Conservation (phyloP, 2,113 vertebrate species). For the Tachycineta bicolor region DNA sequence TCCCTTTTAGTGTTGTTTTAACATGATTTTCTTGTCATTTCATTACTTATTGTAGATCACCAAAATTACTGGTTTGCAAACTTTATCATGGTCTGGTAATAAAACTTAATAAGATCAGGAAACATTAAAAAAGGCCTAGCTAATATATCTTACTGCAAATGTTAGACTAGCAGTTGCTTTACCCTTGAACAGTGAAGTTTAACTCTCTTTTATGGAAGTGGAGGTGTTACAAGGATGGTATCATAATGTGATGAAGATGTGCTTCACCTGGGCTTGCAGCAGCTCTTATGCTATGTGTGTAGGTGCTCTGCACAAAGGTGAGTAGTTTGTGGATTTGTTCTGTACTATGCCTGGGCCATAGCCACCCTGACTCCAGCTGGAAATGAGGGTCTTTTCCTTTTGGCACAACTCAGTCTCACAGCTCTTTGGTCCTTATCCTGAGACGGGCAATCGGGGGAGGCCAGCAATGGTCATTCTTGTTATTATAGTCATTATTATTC, state of each 20-base stretch:
- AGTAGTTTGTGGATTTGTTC: neutral
- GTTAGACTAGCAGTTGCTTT: neutral
- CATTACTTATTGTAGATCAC: neutral
- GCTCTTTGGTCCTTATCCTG: neutral
- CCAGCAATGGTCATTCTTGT: neutral
- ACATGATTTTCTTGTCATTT: slow-evolving; percentile 25
- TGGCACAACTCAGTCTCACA: neutral
- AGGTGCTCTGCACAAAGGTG: neutral
- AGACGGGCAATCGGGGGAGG: neutral
- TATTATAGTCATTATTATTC: neutral
- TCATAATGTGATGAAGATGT: neutral
- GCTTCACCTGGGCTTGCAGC: neutral
- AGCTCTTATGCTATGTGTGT: neutral
- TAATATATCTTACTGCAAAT: neutral
- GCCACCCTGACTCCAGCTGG: neutral
- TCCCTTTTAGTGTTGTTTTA: slow-evolving; percentile 14
- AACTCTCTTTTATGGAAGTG: neutral
- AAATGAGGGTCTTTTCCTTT: neutral
- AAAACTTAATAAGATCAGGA: slow-evolving; percentile 21
- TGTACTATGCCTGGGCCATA: neutral
- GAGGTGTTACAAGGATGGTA: neutral
- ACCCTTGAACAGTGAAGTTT: neutral
- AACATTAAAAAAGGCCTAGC: neutral
- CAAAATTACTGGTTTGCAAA: neutral
- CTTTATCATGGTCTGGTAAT: neutral